phyloP scores from a whole-genome alignment of 2,113 vertebrate genomes.

The Suricata suricatta region DNA sequence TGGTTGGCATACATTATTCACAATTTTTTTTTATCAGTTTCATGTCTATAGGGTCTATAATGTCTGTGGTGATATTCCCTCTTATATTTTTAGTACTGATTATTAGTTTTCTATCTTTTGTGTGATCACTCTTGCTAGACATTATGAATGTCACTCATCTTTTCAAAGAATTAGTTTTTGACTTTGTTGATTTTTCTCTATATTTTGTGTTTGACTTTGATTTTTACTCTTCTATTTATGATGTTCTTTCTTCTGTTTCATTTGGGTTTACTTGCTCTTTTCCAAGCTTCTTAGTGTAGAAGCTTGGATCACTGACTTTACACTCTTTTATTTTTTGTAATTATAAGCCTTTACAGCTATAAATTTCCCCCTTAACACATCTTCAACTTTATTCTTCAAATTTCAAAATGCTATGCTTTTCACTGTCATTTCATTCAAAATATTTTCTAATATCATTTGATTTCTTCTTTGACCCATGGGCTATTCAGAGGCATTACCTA shows the following conservation, averaged over 20 bases:
- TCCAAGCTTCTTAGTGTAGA: background rate
- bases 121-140: background rate
- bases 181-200: background rate
- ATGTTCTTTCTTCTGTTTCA: background rate
- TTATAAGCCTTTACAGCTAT: background rate
- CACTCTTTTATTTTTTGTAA: background rate
- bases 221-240: background rate
- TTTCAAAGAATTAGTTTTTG: conserved; percentile 3
- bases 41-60: background rate
- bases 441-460: background rate
- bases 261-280: background rate
- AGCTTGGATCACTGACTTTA: background rate
- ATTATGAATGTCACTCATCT: background rate
- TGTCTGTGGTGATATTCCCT: background rate
- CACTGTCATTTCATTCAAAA: background rate
- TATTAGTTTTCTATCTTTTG: background rate
- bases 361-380: background rate
- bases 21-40: background rate
- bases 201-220: background rate
- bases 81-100: background rate
- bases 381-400: background rate
- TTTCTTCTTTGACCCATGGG: background rate
- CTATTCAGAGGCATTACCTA: background rate
- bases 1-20: background rate
- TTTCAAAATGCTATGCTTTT: background rate